Base-by-base conservation (phyloP, 2,888 invertebrate species). In the Lumbricus terrestris region DNA sequence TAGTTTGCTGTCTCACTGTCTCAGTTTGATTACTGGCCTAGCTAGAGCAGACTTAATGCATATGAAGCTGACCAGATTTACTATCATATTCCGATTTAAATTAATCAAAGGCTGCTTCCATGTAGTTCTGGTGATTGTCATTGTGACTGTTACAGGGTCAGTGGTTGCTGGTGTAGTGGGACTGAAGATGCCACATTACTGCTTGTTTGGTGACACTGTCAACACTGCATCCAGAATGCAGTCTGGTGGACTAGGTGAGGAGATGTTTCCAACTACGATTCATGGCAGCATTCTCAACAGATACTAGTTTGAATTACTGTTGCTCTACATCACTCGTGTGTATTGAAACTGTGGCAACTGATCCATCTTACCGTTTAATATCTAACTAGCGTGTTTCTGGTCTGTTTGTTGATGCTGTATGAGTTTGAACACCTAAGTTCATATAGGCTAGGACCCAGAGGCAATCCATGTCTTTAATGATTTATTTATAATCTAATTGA, bases 151-250 rank as follows among this genome's bases (percentile, higher is more conserved):
- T 23, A 85, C 37, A 85, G 85, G 85, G 37, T 85, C 85, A 11
- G 85, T 85, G 85, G 85, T 85, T 85, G 35, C 85, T 85, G 85
- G 85, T 85, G 85, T 85, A 20, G 37, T 85, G 34, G 85, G 85
- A 34, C 37, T 85, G 85, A 85, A 85, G 35, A 85, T 85, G 85
- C 85, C 85, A 20, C 85, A 85, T 33, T 85, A 85, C 8, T 85
- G 85, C 37, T 37, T 85, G 85, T 85, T 85, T 85, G 85, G 85
- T 34, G 85, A 85, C 85, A 85, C 85, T 16, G 85, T 85, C 37
- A 85, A 85, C 37, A 85, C 85, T 35, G 85, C 85, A 35, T 35
- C 35, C 35, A 6, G 85, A 23, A 85, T 85, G 85, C 0, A 0
- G 35, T 85, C 85, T 5, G 85, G 85, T 20, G 85, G 85, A 85